phyloP scores from a whole-genome alignment of 2,888 invertebrate species.

The Troides oblongomaculatus region DNA sequence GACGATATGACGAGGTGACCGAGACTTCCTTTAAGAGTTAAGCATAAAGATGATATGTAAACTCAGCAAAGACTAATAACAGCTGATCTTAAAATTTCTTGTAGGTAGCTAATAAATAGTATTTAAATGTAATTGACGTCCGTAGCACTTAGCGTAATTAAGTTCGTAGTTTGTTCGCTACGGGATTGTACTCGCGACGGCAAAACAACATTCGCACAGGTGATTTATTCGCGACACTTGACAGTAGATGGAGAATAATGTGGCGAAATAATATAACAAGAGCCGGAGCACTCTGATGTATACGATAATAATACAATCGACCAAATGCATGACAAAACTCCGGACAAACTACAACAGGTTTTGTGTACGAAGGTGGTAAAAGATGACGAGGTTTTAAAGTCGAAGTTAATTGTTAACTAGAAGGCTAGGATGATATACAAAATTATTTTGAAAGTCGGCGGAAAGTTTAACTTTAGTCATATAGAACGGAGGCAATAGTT shows the following conservation, averaged over 20 bases:
- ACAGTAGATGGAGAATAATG: conserved; percentile 35
- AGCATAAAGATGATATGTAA: too few relatives aligned
- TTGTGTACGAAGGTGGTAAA: conserved; percentile 2
- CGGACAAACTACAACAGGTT: conserved; percentile 33
- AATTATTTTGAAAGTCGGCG: too few relatives aligned
- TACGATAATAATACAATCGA: conserved; percentile 8
- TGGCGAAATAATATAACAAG: conserved; percentile 44
- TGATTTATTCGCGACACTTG: conserved; percentile 35
- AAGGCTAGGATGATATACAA: too few relatives aligned
- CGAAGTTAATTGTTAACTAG: neutral
- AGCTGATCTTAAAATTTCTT: too few relatives aligned
- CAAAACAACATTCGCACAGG: conserved; percentile 31
- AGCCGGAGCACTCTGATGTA: conserved; percentile 44
- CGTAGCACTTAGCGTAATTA: conserved; percentile 28
- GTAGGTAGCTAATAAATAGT: conserved; percentile 5
- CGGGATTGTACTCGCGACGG: conserved; percentile 8
- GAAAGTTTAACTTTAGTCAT: too few relatives aligned
- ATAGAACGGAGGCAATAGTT: too few relatives aligned
- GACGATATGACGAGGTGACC: too few relatives aligned
- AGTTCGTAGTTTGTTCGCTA: conserved; percentile 22
- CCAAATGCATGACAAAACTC: conserved; percentile 46
- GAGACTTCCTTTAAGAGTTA: too few relatives aligned
- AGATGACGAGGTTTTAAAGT: neutral
- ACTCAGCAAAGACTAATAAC: too few relatives aligned
- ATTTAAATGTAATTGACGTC: conserved; percentile 13